phyloP scores from a whole-genome alignment of 2,113 vertebrate species.

The Microcebus jonahi region DNA sequence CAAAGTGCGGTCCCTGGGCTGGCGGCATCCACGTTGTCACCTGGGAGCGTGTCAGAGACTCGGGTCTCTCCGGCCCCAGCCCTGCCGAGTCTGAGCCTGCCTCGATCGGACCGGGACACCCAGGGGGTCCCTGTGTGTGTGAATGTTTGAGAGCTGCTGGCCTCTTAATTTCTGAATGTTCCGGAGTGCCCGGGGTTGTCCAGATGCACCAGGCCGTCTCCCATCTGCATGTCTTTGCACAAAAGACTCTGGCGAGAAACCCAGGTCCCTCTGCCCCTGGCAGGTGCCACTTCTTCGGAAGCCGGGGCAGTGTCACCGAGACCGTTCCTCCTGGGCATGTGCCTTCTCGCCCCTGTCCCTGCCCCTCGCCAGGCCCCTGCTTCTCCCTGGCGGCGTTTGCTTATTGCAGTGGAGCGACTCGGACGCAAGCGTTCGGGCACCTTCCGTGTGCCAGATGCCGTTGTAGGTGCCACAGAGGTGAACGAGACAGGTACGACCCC shows the following conservation, averaged over 20 bases:
- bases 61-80: not conserved
- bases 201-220: rapidly evolving
- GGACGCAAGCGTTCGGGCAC: rapidly evolving
- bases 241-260: not conserved
- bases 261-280: not conserved
- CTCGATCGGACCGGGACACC: rapidly evolving
- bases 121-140: rapidly evolving
- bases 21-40: not conserved
- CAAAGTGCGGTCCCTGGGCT: not conserved
- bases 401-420: not conserved
- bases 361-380: rapidly evolving
- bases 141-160: too few species aligned
- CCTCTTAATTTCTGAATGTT: too few species aligned
- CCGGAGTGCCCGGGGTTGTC: not conserved
- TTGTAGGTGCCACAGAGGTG: rapidly evolving
- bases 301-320: rapidly evolving
- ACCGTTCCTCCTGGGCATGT: rapidly evolving
- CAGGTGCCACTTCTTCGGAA: not conserved
- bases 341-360: not conserved
- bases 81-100: not conserved
- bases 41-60: not conserved
- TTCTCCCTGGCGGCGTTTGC: not conserved
- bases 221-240: not conserved
- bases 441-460: too few species aligned
- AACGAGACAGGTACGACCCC: rapidly evolving